Base-by-base conservation (phyloP, 2,113 vertebrate genomes). In the Osmerus eperlanus region DNA sequence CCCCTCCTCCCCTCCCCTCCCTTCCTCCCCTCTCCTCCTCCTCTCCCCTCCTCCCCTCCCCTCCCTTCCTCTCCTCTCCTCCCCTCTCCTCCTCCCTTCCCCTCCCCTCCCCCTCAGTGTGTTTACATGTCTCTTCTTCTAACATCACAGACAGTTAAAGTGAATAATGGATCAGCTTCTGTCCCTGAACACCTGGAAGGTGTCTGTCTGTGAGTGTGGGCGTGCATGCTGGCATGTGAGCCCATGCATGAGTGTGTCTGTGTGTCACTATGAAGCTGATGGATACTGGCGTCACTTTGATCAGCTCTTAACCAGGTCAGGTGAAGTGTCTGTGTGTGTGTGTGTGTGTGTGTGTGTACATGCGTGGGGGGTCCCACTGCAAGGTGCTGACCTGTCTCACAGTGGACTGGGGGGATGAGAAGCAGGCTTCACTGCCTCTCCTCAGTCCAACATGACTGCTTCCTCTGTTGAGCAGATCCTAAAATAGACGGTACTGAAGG, bases 101-200 rank as follows among this genome's bases (percentile, higher is more conserved):
- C 58, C 58, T 53, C 28, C 53, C 54, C 41, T 15, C 67, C 32
- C 75, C 74, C 68, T 75, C 72, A 36, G 16, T 25, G 62, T 70
- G 28, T 70, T n/a, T 64, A 67, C 65, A 29, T 61, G 51, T 61
- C 6, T 53, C 55, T 15, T 55, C 68, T 47, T 72, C 47, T 71
- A 74, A 74, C 68, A 78, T 54, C 36, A 23, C 63, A 63, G 60
- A 21, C 28, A n/a, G 23, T 67, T 56, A 2, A 9, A 3, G 64
- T 81, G 66, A 78, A 75, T 81, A 75, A 78, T 75, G 72, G 60
- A 72, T 28, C 53, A 72, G 56, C 64, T n/a, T 3, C 75, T 72
- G 76, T 68, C 79, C 71, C 14, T 4, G 19, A 71, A 68, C 79
- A 77, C 79, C 71, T 77, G 70, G 55, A 54, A 18, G 54, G n/a